Conservation (phyloP, 35 echinoderm and acorn worm species). For the Heliocidaris tuberculata region DNA sequence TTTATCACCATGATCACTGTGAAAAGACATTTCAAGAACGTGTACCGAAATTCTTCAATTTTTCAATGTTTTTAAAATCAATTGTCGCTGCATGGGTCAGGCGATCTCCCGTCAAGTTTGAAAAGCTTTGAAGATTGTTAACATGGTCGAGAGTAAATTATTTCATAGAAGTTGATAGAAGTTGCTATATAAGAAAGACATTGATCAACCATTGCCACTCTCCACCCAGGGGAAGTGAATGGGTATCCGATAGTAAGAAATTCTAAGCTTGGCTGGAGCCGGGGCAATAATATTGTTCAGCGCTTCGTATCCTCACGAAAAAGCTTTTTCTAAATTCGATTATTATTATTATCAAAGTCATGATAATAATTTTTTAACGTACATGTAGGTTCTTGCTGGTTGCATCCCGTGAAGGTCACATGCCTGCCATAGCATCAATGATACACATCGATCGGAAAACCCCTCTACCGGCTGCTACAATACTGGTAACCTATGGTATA, state of each 20-base stretch:
- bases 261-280: too few species aligned
- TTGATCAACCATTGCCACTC: too few species aligned
- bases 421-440: slow-evolving; percentile 79
- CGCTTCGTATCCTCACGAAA: background rate
- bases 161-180: too few species aligned
- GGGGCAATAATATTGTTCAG: background rate
- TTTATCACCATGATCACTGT: too few species aligned
- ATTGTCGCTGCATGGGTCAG: too few species aligned
- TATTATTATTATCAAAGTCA: background rate
- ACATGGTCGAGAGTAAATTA: background rate
- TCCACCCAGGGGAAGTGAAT: too few species aligned
- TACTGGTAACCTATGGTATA: slow-evolving; percentile 51
- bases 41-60: too few species aligned
- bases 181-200: too few species aligned
- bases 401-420: slow-evolving; percentile 76
- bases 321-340: background rate
- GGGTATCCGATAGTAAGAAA: too few species aligned
- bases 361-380: background rate
- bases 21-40: too few species aligned
- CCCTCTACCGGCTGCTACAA: slow-evolving; percentile 71
- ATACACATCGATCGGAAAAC: slow-evolving; percentile 83
- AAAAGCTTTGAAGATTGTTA: background rate
- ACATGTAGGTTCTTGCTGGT: slow-evolving; percentile 61
- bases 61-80: too few species aligned
- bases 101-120: background rate